Evolutionary conservation across 2,797 vertebrate species (phyloP), one percentile per base, ranked within the genome.

Genomic region (Acanthurus lineatus): DNA sequence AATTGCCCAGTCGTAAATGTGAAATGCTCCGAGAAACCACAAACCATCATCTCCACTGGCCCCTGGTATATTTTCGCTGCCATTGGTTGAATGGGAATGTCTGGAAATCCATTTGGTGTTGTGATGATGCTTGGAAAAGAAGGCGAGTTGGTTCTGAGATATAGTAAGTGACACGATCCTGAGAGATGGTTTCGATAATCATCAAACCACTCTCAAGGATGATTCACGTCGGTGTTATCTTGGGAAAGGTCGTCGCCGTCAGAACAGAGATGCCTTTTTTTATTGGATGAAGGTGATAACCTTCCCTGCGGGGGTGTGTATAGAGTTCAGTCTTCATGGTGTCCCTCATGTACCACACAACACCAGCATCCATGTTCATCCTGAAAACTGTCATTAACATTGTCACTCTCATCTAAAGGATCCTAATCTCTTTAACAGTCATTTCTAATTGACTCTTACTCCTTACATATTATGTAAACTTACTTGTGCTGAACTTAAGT

Each of bases 71-170:
- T 61, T 79, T 53, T 85, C 86, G 88, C 83, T 88, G 79, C 71
- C 71, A 1, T 15, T 47, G 58, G 65, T 63, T 57, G 47, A 77
- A 71, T 8, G 65, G 53, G 52, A 75, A 72, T 51, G 64, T 71
- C 15, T 3, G 16, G 44, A 69, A 69, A 77, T 76, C 67, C 70
- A 81, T 86, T 84, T 82, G 61, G 63, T 48, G 52, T 84, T 87
- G 69, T 73, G 79, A 87, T 54, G 76, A 74, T 69, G 63, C 82
- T 74, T 59, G 45, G n/a, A 84, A 85, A 77, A 77, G 40, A 68
- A 42, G n/a, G 51, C 82, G 80, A 84, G 81, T 87, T 83, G 62
- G 75, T 35, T 35, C 80, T 73, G 72, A 84, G 76, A 78, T 81
- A 28, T 32, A 69, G 58, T 76, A 73, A 84, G 58, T 70, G 81